Base-by-base conservation (phyloP, 2,888 invertebrate genomes). In the Chymomyza procnemis region DNA sequence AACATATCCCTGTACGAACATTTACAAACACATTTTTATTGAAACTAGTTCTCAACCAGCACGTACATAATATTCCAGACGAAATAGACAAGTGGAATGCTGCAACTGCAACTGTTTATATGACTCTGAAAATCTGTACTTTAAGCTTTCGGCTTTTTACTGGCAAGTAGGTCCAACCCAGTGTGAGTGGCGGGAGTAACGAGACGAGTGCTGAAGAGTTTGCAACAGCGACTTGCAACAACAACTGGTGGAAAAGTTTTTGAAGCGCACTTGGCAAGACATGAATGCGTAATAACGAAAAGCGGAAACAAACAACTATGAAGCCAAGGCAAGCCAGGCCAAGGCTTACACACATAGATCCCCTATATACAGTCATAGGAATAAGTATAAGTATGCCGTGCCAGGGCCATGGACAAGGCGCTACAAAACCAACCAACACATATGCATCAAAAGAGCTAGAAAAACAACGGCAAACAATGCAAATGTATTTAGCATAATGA, bases 401-500 rank as follows among this genome's bases (percentile, higher is more conserved):
- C 59, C 58, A 65, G 54, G 64, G 21, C 22, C 66, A 56, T 66
- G 62, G 65, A 55, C 55, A 26, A 21, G 34, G 34, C 34, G 34
- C 12, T 34, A 34, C 34, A 34, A 34, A 34, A 34, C 34, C 9
- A 34, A 41, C 82, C 82, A 85, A 71, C 87, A 88, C 87, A 88
- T 82, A 88, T 88, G 87, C 88, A 88, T 86, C 85, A 88, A 84
- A 86, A 86, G 76, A 88, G 87, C 87, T 86, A 86, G 82, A 86
- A 87, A 87, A 88, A 84, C 87, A 87, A 87, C 85, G 78, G 71
- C 87, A 88, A 88, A 85, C 88, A 88, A 88, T 87, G 88, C 87
- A 81, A 86, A 88, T 87, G 88, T 88, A 88, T 88, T 86, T 86
- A 86, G 88, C 88, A 86, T 86, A 86, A 86, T 86, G 88, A 86